A percentile compares a stretch with the other conserved stretches of the same genome.
Conservation (phyloP, 2,888 invertebrate species). For the Ariolimax columbianus region DNA sequence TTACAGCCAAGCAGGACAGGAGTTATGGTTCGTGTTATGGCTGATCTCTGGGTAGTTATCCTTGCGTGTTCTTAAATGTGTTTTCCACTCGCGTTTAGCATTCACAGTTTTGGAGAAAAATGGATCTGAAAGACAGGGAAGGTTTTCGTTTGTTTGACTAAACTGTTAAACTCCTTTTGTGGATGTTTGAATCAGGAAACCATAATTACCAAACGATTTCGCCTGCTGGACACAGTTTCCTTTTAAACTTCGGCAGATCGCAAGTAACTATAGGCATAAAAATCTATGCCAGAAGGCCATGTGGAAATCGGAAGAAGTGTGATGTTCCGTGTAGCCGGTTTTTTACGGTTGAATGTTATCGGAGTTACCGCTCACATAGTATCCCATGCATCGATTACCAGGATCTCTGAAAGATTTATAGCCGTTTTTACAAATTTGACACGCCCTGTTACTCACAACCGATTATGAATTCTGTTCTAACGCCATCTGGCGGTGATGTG, state of each 20-base stretch:
- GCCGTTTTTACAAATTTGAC: neutral
- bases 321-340: neutral
- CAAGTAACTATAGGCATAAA: slow-evolving; percentile 32
- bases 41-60: slow-evolving; percentile 12
- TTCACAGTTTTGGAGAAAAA: slow-evolving; percentile 10
- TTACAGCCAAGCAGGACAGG: slow-evolving; percentile 26
- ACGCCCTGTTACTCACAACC: neutral
- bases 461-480: neutral
- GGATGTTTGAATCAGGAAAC: slow-evolving; percentile 14
- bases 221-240: neutral
- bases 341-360: neutral
- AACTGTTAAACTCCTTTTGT: slow-evolving; percentile 8
- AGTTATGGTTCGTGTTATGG: slow-evolving; percentile 44
- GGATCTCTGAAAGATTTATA: neutral
- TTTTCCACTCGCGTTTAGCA: neutral
- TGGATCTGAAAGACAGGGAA: neutral
- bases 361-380: too few relatives aligned
- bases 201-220: slow-evolving; percentile 26
- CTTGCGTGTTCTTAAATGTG: slow-evolving; percentile 9
- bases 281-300: neutral
- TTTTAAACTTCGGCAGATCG: neutral
- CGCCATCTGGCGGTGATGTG: neutral
- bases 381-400: neutral
- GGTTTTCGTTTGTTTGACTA: neutral
- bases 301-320: too few relatives aligned